phyloP scores from a whole-genome alignment of 2,797 vertebrate species.

The Intellagama lesueurii region DNA sequence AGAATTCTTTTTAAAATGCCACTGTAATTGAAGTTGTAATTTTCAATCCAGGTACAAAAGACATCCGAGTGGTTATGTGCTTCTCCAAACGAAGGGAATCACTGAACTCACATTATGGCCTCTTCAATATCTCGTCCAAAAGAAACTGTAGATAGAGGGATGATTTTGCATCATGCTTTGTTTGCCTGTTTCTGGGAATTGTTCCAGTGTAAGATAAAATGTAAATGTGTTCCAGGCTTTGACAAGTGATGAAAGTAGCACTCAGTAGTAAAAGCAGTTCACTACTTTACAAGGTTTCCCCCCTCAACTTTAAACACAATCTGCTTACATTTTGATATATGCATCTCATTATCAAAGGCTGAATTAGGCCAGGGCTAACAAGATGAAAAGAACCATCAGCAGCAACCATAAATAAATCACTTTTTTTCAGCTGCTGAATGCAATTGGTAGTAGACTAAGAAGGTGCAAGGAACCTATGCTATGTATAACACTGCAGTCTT shows the following conservation, averaged over 20 bases:
- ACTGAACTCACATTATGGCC: constrained; percentile 26
- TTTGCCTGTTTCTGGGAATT: constrained; percentile 39
- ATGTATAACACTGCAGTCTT: too few relatives aligned
- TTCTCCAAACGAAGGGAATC: constrained; percentile 36
- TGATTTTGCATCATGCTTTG: constrained; percentile 36
- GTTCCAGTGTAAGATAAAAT: constrained; percentile 42
- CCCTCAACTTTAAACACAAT: neutral
- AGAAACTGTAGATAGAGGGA: constrained; percentile 14
- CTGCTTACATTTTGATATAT: neutral
- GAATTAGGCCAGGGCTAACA: neutral
- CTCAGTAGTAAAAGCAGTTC: constrained; percentile 17
- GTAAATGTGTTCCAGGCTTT: constrained; percentile 42
- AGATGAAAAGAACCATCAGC: neutral
- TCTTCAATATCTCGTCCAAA: constrained; percentile 35
- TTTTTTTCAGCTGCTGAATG: neutral
- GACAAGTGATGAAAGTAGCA: neutral
- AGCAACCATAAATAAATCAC: neutral
- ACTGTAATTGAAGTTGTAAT: constrained; percentile 45
- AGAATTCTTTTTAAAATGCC: constrained; percentile 38
- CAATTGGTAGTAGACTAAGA: neutral
- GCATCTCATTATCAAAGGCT: neutral
- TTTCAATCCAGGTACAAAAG: constrained; percentile 51
- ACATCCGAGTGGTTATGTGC: constrained; percentile 33
- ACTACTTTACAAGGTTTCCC: constrained; percentile 19
- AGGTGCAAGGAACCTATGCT: neutral